Percentiles rank a stretch among this genome's conserved stretches.
These are phyloP conservation scores for Pheosia tremula DNA, from an alignment of 2,888 invertebrate species.

Conservation along the genomic window DNA sequence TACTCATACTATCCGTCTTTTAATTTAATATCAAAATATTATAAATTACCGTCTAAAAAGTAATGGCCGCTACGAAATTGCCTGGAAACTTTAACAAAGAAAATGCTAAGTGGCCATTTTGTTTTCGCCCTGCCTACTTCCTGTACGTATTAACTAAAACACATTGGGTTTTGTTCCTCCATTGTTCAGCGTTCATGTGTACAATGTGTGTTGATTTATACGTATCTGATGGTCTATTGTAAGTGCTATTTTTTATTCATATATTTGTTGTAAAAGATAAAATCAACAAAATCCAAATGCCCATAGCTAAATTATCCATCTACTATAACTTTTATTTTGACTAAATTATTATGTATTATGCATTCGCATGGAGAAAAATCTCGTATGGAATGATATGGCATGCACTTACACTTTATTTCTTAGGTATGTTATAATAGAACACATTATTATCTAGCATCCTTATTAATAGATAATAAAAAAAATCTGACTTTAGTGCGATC, in stretches of 20 bases:
- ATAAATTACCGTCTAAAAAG: neutral
- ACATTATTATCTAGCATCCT: too few relatives aligned
- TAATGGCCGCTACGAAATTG: slow-evolving; percentile 9
- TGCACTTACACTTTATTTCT: too few relatives aligned
- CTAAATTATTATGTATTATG: neutral
- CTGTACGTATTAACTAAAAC: slow-evolving; percentile 30
- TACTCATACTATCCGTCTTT: too few relatives aligned
- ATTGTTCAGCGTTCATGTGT: slow-evolving; percentile 24
- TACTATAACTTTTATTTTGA: neutral
- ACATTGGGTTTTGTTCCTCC: slow-evolving; percentile 28
- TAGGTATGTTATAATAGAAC: too few relatives aligned
- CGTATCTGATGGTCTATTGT: slow-evolving; percentile 35
- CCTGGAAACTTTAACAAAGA: slow-evolving; percentile 31
- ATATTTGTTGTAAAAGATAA: slow-evolving; percentile 1
- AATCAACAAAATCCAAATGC: neutral
- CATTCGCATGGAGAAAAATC: too few relatives aligned
- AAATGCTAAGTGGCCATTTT: slow-evolving; percentile 46
- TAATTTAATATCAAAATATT: too few relatives aligned
- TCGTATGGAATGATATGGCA: too few relatives aligned
- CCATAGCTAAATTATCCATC: neutral
- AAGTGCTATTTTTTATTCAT: slow-evolving; percentile 12
- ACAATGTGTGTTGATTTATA: slow-evolving; percentile 39
- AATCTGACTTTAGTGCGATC: neutral
- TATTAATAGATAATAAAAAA: neutral
- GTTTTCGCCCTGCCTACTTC: slow-evolving; percentile 42